phyloP scores from a whole-genome alignment of 2,888 invertebrate species.

The Noctua pronuba region DNA sequence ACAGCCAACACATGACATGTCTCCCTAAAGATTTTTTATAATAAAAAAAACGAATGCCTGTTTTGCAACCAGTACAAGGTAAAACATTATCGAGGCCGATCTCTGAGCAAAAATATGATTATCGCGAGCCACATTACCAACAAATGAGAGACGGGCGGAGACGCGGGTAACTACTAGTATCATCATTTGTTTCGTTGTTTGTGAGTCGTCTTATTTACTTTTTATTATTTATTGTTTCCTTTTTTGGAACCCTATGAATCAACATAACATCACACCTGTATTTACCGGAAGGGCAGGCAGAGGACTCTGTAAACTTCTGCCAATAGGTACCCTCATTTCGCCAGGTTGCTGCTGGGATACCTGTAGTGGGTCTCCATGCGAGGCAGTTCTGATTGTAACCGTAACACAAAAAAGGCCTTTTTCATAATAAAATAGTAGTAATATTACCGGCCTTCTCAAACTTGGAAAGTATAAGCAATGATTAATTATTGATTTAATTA shows the following conservation, averaged over 20 bases:
- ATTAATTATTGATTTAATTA: too few species aligned
- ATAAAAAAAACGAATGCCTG: background rate
- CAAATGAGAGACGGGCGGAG: constrained; percentile 81
- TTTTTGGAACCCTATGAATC: background rate
- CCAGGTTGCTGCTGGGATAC: background rate
- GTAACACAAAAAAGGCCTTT: too few species aligned
- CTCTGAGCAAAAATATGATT: constrained; percentile 86
- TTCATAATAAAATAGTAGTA: too few species aligned
- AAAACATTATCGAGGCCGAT: constrained; percentile 83
- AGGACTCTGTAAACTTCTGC: background rate
- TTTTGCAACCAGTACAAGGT: constrained; percentile 74
- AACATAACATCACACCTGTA: background rate
- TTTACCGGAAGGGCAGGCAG: background rate
- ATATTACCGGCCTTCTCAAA: too few species aligned
- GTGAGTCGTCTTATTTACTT: constrained; percentile 15
- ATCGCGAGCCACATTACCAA: constrained; percentile 81
- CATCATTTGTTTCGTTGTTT: constrained; percentile 68
- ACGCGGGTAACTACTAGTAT: constrained; percentile 60
- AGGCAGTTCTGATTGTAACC: too few species aligned
- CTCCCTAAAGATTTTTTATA: background rate
- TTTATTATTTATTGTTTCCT: background rate
- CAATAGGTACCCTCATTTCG: background rate
- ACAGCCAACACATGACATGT: background rate
- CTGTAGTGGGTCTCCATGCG: too few species aligned
- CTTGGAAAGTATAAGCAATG: too few species aligned